Percentiles rank a stretch among this genome's conserved stretches.
phyloP scores from a whole-genome alignment of 2,888 invertebrate genomes.

The Eupithecia tripunctaria region DNA sequence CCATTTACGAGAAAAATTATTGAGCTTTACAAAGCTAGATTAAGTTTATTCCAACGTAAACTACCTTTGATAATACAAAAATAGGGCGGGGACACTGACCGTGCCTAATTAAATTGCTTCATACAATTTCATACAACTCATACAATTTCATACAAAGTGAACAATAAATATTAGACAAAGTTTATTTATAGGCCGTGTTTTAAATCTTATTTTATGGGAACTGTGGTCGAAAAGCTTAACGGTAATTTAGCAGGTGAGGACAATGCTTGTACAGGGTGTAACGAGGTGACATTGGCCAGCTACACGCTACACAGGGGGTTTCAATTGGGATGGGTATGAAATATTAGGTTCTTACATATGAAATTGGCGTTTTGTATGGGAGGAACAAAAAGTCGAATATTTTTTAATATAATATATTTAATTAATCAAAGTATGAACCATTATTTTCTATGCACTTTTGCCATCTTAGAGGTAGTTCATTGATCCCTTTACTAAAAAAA shows the following conservation, averaged over 20 bases:
- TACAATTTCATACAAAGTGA: conserved; percentile 29
- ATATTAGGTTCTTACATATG: no score
- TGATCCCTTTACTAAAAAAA: no score
- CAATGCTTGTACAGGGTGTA: conserved; percentile 31
- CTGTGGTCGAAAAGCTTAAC: conserved; percentile 75
- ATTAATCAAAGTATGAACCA: no score
- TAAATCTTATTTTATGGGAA: conserved; percentile 84
- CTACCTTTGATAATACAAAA: conserved; percentile 44
- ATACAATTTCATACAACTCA: conserved; percentile 50
- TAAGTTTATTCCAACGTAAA: conserved; percentile 16
- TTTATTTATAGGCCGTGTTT: conserved; percentile 69
- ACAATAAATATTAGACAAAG: conserved; percentile 66
- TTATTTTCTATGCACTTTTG: no score
- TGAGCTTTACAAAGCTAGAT: not conserved
- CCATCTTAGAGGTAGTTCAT: no score
- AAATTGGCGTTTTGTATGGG: no score
- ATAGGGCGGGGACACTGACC: conserved; percentile 64
- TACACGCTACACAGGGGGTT: not conserved
- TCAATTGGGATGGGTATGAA: not conserved
- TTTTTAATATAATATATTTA: no score
- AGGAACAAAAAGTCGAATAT: no score
- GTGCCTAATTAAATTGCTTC: conserved; percentile 68
- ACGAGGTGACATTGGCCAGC: not conserved
- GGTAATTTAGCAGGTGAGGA: conserved; percentile 72
- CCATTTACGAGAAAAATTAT: not conserved